These are phyloP conservation scores for Onychomys leucogaster DNA, from an alignment of 2,797 vertebrate genomes.

Conservation along the genomic window DNA sequence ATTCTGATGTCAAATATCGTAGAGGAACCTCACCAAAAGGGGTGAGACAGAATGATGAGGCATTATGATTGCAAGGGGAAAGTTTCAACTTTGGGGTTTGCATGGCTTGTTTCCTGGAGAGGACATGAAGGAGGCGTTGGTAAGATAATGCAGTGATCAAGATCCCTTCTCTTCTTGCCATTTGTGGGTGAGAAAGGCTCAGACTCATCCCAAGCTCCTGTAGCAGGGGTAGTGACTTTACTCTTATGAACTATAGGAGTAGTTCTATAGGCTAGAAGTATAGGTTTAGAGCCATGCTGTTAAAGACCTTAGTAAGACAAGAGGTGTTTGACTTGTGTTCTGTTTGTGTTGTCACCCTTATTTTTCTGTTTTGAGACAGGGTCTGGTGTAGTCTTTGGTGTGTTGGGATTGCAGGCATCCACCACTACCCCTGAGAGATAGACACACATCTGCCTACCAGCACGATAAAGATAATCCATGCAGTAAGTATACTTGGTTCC, in stretches of 20 bases:
- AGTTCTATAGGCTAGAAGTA: not conserved
- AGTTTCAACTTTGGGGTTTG: not conserved
- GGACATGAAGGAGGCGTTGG: not conserved
- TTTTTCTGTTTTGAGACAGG: not conserved
- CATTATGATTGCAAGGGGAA: not conserved
- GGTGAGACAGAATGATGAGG: too few species aligned
- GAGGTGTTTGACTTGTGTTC: not conserved
- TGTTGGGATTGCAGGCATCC: not conserved
- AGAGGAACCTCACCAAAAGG: constrained; percentile 2
- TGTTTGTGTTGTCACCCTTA: not conserved
- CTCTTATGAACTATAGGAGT: not conserved
- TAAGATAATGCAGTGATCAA: not conserved
- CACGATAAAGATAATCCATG: not conserved
- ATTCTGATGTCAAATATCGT: not conserved
- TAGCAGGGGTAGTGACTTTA: not conserved
- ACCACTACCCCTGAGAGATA: not conserved
- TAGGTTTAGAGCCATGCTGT: not conserved
- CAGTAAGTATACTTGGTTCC: not conserved
- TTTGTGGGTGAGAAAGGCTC: not conserved
- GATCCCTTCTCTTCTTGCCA: not conserved
- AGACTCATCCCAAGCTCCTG: not conserved
- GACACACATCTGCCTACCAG: not conserved
- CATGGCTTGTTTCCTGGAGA: not conserved
- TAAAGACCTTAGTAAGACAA: not conserved
- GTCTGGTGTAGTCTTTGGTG: not conserved